These are phyloP conservation scores for Pilophorus perplexus DNA, from an alignment of 2,888 invertebrate species.

Conservation along the genomic window DNA sequence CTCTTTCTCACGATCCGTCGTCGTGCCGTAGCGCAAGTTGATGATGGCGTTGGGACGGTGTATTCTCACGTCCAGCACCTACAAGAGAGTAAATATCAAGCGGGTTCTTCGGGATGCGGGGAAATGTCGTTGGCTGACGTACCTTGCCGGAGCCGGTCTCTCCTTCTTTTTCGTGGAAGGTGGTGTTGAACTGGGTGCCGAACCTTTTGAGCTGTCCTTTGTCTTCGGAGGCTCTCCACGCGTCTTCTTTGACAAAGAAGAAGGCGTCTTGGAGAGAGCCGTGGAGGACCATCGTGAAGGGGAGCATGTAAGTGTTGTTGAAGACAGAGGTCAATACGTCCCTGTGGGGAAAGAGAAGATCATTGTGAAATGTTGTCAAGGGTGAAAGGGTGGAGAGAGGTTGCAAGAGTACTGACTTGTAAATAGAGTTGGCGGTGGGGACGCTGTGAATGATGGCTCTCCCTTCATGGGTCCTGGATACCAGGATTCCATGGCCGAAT, in stretches of 20 bases:
- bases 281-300: constrained; percentile 83
- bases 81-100: neutral
- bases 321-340: constrained; percentile 92
- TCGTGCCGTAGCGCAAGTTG: constrained; percentile 92
- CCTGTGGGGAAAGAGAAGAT: too few species aligned
- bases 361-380: too few species aligned
- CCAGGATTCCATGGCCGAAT: constrained; percentile 76
- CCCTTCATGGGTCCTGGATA: constrained; percentile 74
- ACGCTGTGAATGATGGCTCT: constrained; percentile 77
- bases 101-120: too few species aligned
- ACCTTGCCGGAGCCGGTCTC: constrained; percentile 51
- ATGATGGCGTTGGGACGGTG: constrained; percentile 87
- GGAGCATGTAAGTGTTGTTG: constrained; percentile 81
- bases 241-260: constrained; percentile 88
- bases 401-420: too few species aligned
- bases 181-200: constrained; percentile 86
- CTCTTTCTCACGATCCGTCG: constrained; percentile 83
- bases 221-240: constrained; percentile 85
- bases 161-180: constrained; percentile 79
- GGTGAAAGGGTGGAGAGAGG: too few species aligned
- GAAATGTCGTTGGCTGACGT: too few species aligned
- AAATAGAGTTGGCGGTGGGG: constrained; percentile 85
- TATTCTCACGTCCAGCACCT: constrained; percentile 76
- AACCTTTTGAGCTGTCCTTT: constrained; percentile 83
- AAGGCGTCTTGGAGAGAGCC: constrained; percentile 82